Conservation (phyloP, 1,140 invertebrate genomes). For the Mizuhopecten yessoensis region DNA sequence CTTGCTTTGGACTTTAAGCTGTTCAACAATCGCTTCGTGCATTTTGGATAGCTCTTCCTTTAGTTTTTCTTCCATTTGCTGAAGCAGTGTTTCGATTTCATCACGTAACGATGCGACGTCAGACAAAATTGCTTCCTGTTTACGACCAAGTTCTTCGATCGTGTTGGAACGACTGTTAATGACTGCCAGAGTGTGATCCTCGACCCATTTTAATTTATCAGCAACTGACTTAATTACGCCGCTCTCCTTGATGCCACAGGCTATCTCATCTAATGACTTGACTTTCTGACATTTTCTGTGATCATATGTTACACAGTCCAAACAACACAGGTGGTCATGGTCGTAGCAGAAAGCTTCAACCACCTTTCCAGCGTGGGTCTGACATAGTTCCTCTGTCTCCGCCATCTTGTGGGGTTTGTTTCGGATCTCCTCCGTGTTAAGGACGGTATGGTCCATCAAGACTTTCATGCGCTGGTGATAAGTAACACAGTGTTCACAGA, state of each 20-base stretch:
- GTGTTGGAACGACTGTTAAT: conserved; percentile 52
- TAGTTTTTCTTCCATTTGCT: conserved; percentile 52
- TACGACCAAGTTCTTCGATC: conserved; percentile 54
- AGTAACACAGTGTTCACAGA: conserved; percentile 51
- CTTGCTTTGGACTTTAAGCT: conserved; percentile 49
- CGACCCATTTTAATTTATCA: conserved; percentile 47
- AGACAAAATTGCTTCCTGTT: conserved; percentile 50
- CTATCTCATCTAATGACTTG: conserved; percentile 46
- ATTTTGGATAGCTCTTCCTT: conserved; percentile 54
- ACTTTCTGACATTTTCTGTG: conserved; percentile 58
- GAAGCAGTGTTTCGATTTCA: conserved; percentile 50
- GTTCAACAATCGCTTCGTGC: conserved; percentile 51
- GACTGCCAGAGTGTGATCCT: conserved; percentile 53
- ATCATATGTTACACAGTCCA: conserved; percentile 55
- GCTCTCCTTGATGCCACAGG: conserved; percentile 28
- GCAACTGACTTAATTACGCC: conserved; percentile 38
- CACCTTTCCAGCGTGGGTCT: conserved; percentile 50
- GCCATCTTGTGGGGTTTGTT: conserved; percentile 51
- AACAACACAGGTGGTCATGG: conserved; percentile 58
- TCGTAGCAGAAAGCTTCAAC: conserved; percentile 58
- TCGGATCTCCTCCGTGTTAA: conserved; percentile 55
- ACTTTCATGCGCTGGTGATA: conserved; percentile 60
- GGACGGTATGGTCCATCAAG: conserved; percentile 59
- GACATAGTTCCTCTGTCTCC: conserved; percentile 48
- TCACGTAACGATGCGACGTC: conserved; percentile 43